phyloP scores from a whole-genome alignment of 2,888 invertebrate species.

The Epirrhoe alternata region DNA sequence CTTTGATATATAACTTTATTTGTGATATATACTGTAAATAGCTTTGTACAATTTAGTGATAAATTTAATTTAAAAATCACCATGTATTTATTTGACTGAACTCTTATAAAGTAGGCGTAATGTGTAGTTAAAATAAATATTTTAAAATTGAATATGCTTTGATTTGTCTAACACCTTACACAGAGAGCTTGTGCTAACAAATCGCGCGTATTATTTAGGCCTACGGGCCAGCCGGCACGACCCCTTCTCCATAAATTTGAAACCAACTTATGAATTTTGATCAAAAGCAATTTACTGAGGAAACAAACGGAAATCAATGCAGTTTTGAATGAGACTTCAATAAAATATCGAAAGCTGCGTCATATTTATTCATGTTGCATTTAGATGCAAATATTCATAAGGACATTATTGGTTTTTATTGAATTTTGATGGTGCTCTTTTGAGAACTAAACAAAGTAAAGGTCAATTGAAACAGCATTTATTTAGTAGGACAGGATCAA shows the following conservation, averaged over 20 bases:
- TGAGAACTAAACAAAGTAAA: no score
- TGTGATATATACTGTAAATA: conserved; percentile 84
- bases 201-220: conserved; percentile 38
- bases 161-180: conserved; percentile 51
- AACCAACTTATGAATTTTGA: conserved; percentile 2
- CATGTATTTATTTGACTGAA: conserved; percentile 85
- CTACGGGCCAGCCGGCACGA: conserved; percentile 8
- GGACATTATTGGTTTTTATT: conserved; percentile 19
- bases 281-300: conserved; percentile 13
- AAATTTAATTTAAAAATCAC: conserved; percentile 80
- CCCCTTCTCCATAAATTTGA: conserved; percentile 5
- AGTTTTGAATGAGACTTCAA: conserved; percentile 26
- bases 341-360: conserved; percentile 18
- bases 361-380: conserved; percentile 28
- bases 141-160: conserved; percentile 68
- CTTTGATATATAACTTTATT: conserved; percentile 69
- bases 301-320: conserved; percentile 24
- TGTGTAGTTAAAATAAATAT: conserved; percentile 77
- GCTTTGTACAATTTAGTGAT: conserved; percentile 85
- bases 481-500: no score
- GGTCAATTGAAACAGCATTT: no score
- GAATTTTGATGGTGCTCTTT: conserved; percentile 6
- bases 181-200: conserved; percentile 6
- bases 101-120: conserved; percentile 78
- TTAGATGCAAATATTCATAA: conserved; percentile 27